phyloP scores from a whole-genome alignment of 53 echinoderm and acorn worm genomes.

The Paelopatides confundens region DNA sequence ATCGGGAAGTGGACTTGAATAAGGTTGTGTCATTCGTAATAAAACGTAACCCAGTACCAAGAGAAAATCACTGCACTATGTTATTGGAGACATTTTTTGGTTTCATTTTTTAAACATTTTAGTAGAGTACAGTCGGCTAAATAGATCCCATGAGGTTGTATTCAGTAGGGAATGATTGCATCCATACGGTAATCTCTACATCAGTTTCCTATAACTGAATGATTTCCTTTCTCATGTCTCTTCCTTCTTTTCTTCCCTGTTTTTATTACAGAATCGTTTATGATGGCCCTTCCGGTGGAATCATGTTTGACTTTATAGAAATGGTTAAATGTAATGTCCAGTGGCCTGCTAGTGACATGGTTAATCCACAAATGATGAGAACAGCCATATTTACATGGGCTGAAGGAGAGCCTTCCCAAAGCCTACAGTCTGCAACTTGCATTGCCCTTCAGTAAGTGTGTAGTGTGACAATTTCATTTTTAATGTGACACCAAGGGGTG shows the following conservation, averaged over 20 bases:
- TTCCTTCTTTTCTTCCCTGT: not conserved
- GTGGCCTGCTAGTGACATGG: slow-evolving; percentile 70
- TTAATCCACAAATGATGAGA: slow-evolving; percentile 75
- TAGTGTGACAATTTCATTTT: not conserved
- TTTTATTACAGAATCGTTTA: slow-evolving; percentile 51
- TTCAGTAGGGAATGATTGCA: too few species aligned
- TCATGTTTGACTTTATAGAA: slow-evolving; percentile 73
- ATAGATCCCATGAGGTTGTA: too few species aligned
- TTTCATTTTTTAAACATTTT: too few species aligned
- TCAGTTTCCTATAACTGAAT: too few species aligned
- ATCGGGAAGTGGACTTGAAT: too few species aligned
- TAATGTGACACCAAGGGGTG: too few species aligned
- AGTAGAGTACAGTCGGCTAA: too few species aligned
- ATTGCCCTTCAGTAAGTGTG: slow-evolving; percentile 63
- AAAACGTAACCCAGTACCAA: too few species aligned
- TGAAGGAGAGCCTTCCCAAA: slow-evolving; percentile 69
- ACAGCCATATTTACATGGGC: slow-evolving; percentile 87
- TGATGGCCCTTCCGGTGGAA: slow-evolving; percentile 69
- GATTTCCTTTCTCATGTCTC: not conserved
- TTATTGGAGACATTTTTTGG: too few species aligned
- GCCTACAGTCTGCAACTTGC: slow-evolving; percentile 62
- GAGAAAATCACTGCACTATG: too few species aligned
- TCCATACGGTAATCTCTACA: too few species aligned
- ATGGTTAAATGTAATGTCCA: slow-evolving; percentile 81
- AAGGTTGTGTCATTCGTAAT: too few species aligned